These are phyloP conservation scores for Lates japonicus DNA, from an alignment of 2,797 vertebrate species.

Conservation along the genomic window DNA sequence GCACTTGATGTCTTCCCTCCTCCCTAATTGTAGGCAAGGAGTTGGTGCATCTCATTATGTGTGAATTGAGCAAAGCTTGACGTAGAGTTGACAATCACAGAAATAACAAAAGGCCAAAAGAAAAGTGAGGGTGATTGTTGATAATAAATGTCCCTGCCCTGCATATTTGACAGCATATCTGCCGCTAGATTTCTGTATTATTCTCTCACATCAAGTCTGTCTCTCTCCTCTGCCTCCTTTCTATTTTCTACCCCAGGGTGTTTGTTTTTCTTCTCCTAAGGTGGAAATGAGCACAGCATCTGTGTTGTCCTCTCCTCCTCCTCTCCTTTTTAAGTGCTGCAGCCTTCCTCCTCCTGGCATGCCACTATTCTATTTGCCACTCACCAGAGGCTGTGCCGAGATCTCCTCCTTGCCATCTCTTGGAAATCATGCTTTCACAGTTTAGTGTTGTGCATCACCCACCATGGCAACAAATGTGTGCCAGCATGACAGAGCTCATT, in stretches of 20 bases:
- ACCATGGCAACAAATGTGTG: conserved; percentile 72
- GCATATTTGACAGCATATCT: neutral
- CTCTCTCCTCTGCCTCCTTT: conserved; percentile 9
- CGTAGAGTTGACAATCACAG: neutral
- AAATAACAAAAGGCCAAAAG: conserved; percentile 27
- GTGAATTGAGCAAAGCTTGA: conserved; percentile 44
- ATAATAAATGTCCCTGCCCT: conserved; percentile 3
- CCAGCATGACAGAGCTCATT: conserved; percentile 65
- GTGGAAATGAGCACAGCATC: conserved; percentile 38
- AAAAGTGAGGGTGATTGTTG: neutral
- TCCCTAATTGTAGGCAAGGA: conserved; percentile 58
- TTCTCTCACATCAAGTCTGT: conserved; percentile 1
- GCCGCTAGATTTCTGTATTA: neutral
- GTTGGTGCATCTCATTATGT: conserved; percentile 54
- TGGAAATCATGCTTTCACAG: conserved; percentile 52
- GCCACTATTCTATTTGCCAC: conserved; percentile 43
- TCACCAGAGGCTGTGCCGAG: conserved; percentile 30
- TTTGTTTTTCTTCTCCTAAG: conserved; percentile 38
- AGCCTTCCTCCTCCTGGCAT: conserved; percentile 49
- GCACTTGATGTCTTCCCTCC: conserved; percentile 53
- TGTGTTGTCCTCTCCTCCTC: conserved; percentile 24
- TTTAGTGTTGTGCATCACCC: conserved; percentile 62
- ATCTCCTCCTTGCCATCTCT: conserved; percentile 22
- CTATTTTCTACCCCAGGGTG: conserved; percentile 18
- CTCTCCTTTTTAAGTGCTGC: conserved; percentile 36